Evolutionary conservation across 2,888 invertebrate species (phyloP), one percentile per base, ranked within the genome.

Genomic region (Cosmorhoe ocellata): DNA sequence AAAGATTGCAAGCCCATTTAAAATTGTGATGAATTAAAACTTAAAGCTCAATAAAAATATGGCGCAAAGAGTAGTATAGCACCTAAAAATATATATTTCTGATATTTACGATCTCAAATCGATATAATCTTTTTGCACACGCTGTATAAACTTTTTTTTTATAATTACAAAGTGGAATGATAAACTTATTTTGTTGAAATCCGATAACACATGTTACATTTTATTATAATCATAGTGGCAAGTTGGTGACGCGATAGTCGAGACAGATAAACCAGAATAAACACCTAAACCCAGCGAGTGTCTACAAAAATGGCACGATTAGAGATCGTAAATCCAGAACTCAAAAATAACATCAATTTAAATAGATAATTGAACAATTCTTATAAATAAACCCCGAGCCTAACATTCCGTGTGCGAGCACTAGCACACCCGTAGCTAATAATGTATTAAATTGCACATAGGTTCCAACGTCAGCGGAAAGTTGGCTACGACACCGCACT

Each of bases 1-100:
- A 6, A 1, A 6, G 6, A 24, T 7, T 6, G 24, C 3, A 6
- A 6, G 24, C 3, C 7, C 24, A 24, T 18, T 18, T 24, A 7
- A 24, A 24, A 24, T 24, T 3, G 24, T 7, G 24, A 78, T 68
- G 56, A 69, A 74, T 62, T 49, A 63, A 57, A 48, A 66, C 64
- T 63, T 70, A 79, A 63, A 61, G 64, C 63, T 76, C 74, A 66
- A 80, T 63, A 64, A 72, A 63, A 33, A 43, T 50, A 80, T 74
- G 74, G 86, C 81, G 86, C 84, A 74, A 78, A 60, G 69, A 76
- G 77, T 67, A 71, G 66, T 53, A 72, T 81, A 85, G 85, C 88
- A 86, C 86, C 85, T 71, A 68, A 60, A 63, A 71, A 75, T 71
- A 77, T 70, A 79, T 73, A 80, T 73, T 76, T 79, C 74, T 74